Base-by-base conservation (phyloP, 2,888 invertebrate species). In the Frankliniella fusca region DNA sequence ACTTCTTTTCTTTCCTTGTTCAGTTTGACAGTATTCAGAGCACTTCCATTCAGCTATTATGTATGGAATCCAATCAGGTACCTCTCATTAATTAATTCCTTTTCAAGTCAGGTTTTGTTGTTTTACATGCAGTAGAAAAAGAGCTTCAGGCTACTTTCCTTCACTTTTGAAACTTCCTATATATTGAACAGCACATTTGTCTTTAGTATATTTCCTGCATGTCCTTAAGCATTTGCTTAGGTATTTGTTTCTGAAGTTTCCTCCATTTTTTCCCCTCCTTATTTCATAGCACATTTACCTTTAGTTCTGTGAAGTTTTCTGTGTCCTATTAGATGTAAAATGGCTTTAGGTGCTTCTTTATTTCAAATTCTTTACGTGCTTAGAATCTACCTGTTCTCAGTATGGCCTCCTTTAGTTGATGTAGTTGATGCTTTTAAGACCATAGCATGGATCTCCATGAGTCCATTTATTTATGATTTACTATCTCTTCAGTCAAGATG, bases 1-100 rank as follows among this genome's bases (percentile, higher is more conserved):
- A 76, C 27, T 12, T 76, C 70, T 27, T 76, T 23, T 76, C 70
- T 76, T 23, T 76, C 27, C 70, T 76, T 76, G 70, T 76, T 76
- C 23, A 76, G 70, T 76, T 76, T 23, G 70, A 76, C 70, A 76
- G 27, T 76, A 76, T 76, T 76, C 70, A 76, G 70, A 76, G 70
- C 70, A 76, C 70, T 76, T 76, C 70, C 70, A 76, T 76, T 76
- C 70, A 76, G 70, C 70, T 27, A 76, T 76, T 76, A 76, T 76
- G 23, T 76, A 76, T 76, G 70, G 70, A 76, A 76, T 76, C 70
- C 70, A 76, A 23, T 76, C 70, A 76, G 70, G 70, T 76, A 76
- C 27, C 70, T 76, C 27, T 76, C 54, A 54, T 54, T 20, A 54
- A 61, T 18, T 61, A 11, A 61, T 27, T 76, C 23, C 23, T 27